Evolutionary conservation across 2,797 vertebrate species (phyloP).

Genomic region (Labroides dimidiatus): DNA sequence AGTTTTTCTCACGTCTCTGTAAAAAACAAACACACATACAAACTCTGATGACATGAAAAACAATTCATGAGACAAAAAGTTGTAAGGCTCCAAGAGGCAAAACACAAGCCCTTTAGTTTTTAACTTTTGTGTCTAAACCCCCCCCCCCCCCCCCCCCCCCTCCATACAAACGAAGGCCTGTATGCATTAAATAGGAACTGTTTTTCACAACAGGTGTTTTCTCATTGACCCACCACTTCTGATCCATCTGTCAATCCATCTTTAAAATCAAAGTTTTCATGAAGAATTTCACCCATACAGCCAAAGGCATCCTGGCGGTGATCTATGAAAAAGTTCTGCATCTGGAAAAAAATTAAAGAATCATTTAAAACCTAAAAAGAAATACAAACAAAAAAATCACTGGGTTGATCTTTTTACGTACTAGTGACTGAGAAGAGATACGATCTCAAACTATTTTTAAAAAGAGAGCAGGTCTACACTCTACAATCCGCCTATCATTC

Average conservation of each 20-base stretch:
- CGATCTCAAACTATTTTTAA: too few species aligned
- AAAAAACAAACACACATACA: not conserved
- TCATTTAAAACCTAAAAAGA: too few species aligned
- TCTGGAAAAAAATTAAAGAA: conserved; percentile 51
- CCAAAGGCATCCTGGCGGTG: conserved; percentile 75
- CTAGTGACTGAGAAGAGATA: too few species aligned
- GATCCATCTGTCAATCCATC: not conserved
- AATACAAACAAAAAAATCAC: too few species aligned
- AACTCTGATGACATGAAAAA: not conserved
- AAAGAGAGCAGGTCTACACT: too few species aligned
- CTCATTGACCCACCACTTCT: conserved; percentile 5
- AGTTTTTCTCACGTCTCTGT: conserved; percentile 9
- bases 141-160: too few species aligned
- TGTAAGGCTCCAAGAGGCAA: too few species aligned
- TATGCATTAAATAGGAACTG: too few species aligned
- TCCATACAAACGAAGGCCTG: not conserved
- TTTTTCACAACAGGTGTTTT: not conserved
- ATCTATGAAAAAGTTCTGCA: conserved; percentile 80
- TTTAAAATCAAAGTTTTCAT: conserved; percentile 61
- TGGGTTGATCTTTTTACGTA: too few species aligned
- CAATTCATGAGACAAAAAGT: not conserved
- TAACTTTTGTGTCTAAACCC: not conserved
- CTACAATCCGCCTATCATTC: too few species aligned
- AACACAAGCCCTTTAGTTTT: not conserved
- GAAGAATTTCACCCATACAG: conserved; percentile 69